phyloP scores from a whole-genome alignment of 2,113 vertebrate genomes.

The Hiodon alosoides region DNA sequence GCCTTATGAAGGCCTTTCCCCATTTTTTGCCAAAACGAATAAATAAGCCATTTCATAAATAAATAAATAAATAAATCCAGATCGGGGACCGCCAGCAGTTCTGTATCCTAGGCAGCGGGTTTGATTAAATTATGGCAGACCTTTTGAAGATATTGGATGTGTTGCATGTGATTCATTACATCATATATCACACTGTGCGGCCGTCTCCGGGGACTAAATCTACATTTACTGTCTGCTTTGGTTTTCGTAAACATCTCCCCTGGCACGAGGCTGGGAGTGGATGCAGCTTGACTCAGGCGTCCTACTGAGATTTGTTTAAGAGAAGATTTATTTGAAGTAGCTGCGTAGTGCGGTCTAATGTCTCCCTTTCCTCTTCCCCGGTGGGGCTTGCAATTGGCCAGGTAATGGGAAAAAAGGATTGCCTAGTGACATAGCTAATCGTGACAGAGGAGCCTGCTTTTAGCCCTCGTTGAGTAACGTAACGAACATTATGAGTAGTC shows the following conservation, averaged over 20 bases:
- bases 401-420: not conserved
- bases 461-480: not conserved
- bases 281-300: slow-evolving; percentile 50
- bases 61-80: slow-evolving; percentile 45
- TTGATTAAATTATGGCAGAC: slow-evolving; percentile 65
- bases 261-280: slow-evolving; percentile 39
- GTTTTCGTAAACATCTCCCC: slow-evolving; percentile 54
- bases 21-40: slow-evolving; percentile 35
- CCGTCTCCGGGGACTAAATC: slow-evolving; percentile 51
- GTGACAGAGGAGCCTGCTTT: not conserved
- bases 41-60: slow-evolving; percentile 40
- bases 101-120: slow-evolving; percentile 23
- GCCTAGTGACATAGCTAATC: slow-evolving; percentile 4
- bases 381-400: not conserved
- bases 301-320: slow-evolving; percentile 46
- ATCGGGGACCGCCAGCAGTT: slow-evolving; percentile 38
- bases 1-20: not conserved
- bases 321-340: slow-evolving; percentile 43
- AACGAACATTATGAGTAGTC: not conserved
- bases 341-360: slow-evolving; percentile 31
- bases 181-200: slow-evolving; percentile 58
- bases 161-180: slow-evolving; percentile 69
- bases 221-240: slow-evolving; percentile 46
- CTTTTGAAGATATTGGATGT: slow-evolving; percentile 72
- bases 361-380: not conserved